phyloP scores from a whole-genome alignment of 2,888 invertebrate species.

The Linnaemya vulpina region DNA sequence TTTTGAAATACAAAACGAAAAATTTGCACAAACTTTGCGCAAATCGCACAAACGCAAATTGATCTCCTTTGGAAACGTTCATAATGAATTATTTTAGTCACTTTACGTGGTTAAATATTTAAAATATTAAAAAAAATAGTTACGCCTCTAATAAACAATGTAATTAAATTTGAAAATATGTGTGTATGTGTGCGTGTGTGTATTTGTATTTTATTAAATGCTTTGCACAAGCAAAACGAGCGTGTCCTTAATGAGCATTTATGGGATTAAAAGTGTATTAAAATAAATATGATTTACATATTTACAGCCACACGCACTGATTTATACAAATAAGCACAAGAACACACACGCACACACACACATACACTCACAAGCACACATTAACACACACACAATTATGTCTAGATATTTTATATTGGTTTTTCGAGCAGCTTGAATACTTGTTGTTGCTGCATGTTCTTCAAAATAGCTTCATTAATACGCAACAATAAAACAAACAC shows the following conservation, averaged over 20 bases:
- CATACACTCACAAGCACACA: background rate
- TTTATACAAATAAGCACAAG: background rate
- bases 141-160: background rate
- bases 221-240: constrained; percentile 43
- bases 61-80: no score
- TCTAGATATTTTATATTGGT: background rate
- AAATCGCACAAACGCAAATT: no score
- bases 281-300: constrained; percentile 41
- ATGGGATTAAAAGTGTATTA: constrained; percentile 63
- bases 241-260: constrained; percentile 56
- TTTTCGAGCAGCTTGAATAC: constrained; percentile 7
- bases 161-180: background rate
- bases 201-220: constrained; percentile 16
- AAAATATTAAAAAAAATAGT: background rate
- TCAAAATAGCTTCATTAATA: background rate
- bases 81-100: no score
- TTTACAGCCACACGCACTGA: background rate
- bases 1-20: no score
- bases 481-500: background rate
- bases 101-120: no score
- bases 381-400: background rate
- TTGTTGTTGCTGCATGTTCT: background rate
- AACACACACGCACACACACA: no score
- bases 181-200: no score
- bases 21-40: no score